Evolutionary conservation across 2,888 invertebrate species (phyloP).

Genomic region (Leptopilina drosophilae): DNA sequence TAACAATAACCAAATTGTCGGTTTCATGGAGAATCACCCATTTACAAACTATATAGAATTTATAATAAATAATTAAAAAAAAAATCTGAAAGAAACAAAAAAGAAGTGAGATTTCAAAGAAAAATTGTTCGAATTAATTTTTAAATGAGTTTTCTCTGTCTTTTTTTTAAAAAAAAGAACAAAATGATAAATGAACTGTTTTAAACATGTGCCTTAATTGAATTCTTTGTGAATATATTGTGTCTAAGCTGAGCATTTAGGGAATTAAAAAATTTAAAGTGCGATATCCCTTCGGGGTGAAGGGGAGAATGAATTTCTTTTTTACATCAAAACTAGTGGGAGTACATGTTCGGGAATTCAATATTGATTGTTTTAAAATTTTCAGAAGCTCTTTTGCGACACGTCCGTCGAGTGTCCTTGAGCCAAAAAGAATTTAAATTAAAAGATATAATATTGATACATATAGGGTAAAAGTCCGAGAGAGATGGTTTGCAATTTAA

Average conservation of each 20-base stretch:
- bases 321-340: not conserved
- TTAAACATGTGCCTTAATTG: not conserved
- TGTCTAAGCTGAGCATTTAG: not conserved
- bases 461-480: not conserved
- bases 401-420: not conserved
- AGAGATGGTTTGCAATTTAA: too few species aligned
- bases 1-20: too few species aligned
- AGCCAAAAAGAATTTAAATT: conserved; percentile 2
- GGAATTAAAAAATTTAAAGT: not conserved
- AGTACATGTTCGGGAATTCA: not conserved
- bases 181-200: not conserved
- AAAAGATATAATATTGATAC: not conserved
- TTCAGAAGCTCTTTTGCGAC: not conserved
- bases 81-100: too few species aligned
- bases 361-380: not conserved
- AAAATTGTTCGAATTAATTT: too few species aligned
- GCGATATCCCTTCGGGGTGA: not conserved
- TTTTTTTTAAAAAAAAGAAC: not conserved
- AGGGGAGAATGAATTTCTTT: not conserved
- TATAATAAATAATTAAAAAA: too few species aligned
- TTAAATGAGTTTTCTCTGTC: not conserved
- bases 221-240: conserved; percentile 17
- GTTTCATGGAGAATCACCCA: too few species aligned
- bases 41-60: too few species aligned
- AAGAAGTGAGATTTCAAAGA: too few species aligned